These are phyloP conservation scores for Manis javanica DNA, from an alignment of 2,797 vertebrate species.

Conservation along the genomic window DNA sequence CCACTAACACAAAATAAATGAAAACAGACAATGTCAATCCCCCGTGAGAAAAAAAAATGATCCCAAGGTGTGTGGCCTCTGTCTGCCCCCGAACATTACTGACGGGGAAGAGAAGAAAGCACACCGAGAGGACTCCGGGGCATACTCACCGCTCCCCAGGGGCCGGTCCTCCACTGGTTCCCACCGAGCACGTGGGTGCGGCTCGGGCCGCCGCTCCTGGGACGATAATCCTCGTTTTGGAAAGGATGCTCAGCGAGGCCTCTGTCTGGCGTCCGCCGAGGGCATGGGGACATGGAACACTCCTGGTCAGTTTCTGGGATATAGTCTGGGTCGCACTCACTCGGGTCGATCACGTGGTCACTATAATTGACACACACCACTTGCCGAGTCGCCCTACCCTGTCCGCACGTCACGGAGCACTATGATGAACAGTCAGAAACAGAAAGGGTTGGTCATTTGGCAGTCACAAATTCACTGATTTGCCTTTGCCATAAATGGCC, in stretches of 20 bases:
- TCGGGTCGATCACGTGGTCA: conserved; percentile 92
- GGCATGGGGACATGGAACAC: conserved; percentile 96
- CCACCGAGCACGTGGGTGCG: conserved; percentile 85
- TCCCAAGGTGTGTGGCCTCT: neutral
- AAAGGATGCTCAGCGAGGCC: conserved; percentile 84
- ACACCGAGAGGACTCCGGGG: neutral
- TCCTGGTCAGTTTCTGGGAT: conserved; percentile 94
- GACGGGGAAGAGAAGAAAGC: neutral
- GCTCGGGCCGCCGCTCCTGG: conserved; percentile 86
- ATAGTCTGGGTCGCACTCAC: conserved; percentile 95
- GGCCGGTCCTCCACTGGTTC: conserved; percentile 97
- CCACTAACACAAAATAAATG: neutral
- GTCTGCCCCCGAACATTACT: neutral
- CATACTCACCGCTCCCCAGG: conserved; percentile 97
- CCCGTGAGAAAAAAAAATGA: neutral
- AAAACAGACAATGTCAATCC: neutral
- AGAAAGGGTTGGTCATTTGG: conserved; percentile 66
- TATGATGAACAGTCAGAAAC: conserved; percentile 81
- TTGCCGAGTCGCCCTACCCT: conserved; percentile 95
- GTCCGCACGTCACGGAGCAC: conserved; percentile 98
- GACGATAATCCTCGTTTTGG: conserved; percentile 85
- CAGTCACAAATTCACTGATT: neutral
- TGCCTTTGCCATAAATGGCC: neutral
- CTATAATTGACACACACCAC: conserved; percentile 95
- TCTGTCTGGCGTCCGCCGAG: conserved; percentile 89